Evolutionary conservation across 2,797 vertebrate species (phyloP).

Genomic region (Hydrocynus forskahlii): DNA sequence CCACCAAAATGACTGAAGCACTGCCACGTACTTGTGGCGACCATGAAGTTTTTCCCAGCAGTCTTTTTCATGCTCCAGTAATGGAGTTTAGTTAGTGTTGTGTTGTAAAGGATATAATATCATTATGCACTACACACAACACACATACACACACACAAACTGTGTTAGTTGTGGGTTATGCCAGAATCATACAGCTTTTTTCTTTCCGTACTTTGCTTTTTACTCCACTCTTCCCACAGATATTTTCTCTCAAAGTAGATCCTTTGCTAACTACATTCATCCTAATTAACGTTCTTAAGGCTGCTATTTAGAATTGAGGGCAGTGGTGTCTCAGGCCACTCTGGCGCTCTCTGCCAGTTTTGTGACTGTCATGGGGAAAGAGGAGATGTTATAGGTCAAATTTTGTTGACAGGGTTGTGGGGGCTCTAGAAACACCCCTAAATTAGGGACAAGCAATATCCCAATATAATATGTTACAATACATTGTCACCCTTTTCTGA

Average conservation of each 20-base stretch:
- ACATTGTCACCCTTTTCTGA: no score
- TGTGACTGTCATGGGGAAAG: no score
- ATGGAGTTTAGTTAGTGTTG: neutral
- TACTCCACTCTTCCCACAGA: neutral
- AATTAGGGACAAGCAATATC: no score
- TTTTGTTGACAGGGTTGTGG: no score
- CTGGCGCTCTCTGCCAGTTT: no score
- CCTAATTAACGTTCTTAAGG: neutral
- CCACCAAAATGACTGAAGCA: neutral
- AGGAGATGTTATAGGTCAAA: no score
- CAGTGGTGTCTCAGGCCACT: no score
- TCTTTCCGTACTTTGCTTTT: neutral
- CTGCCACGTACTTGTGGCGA: neutral
- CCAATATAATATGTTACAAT: no score
- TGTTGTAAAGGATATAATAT: conserved; percentile 1
- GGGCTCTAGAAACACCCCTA: no score
- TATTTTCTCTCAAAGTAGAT: neutral
- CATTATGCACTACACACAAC: no score
- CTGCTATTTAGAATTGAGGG: neutral
- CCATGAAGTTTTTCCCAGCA: neutral
- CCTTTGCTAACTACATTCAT: neutral
- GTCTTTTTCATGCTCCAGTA: neutral
- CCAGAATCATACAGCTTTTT: neutral
- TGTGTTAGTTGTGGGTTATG: neutral
- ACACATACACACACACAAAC: no score